A percentile compares a stretch with the other conserved stretches of the same genome.
phyloP scores from a whole-genome alignment of 2,888 invertebrate genomes.

The Watsonalla binaria region DNA sequence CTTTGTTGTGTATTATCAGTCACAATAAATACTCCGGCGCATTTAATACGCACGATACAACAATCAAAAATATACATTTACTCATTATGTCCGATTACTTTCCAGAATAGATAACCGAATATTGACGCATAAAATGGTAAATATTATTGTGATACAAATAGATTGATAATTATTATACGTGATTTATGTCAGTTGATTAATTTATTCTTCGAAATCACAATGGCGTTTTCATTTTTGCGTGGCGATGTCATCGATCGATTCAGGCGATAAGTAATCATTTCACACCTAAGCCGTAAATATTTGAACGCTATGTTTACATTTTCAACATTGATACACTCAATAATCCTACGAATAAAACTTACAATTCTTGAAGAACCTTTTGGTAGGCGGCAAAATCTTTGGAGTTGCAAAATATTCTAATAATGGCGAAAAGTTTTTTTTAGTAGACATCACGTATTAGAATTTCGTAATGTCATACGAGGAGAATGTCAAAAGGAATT shows the following conservation, averaged over 20 bases:
- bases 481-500: too few relatives aligned
- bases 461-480: too few relatives aligned
- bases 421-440: too few relatives aligned
- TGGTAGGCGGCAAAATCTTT: too few relatives aligned
- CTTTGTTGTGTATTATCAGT: slow-evolving; percentile 1
- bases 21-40: neutral
- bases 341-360: too few relatives aligned
- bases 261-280: slow-evolving; percentile 1
- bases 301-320: neutral
- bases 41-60: neutral
- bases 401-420: too few relatives aligned
- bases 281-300: neutral
- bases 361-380: too few relatives aligned
- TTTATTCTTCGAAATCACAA: too few relatives aligned
- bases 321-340: neutral
- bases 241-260: neutral
- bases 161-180: neutral
- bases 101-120: slow-evolving; percentile 11
- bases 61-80: neutral
- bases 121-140: slow-evolving; percentile 4
- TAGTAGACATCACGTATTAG: too few relatives aligned
- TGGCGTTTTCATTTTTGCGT: too few relatives aligned
- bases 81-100: slow-evolving; percentile 1
- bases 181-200: too few relatives aligned
- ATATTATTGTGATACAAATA: neutral